A percentile compares a stretch with the other conserved stretches of the same genome.
These are phyloP conservation scores for Drosophila fungiperda DNA, from an alignment of 2,888 invertebrate genomes.

Conservation along the genomic window DNA sequence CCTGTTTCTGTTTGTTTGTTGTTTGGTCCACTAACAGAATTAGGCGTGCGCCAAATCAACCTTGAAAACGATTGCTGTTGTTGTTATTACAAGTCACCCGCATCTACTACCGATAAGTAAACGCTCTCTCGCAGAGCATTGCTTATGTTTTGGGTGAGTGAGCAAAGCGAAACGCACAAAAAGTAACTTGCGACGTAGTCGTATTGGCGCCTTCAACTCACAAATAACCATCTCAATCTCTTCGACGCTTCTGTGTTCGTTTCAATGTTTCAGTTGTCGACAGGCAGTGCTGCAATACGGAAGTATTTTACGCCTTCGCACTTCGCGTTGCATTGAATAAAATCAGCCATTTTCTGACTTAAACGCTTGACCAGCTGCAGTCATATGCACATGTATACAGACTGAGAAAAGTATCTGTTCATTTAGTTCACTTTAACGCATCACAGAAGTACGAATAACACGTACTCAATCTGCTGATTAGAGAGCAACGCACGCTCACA, in stretches of 20 bases:
- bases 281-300: conserved; percentile 53
- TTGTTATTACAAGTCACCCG: conserved; percentile 48
- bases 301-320: conserved; percentile 35
- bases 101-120: conserved; percentile 40
- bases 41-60: conserved; percentile 37
- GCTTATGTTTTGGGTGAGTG: conserved; percentile 62
- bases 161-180: conserved; percentile 18
- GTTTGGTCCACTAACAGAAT: conserved; percentile 15
- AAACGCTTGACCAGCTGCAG: conserved; percentile 20
- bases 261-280: conserved; percentile 62
- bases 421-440: background rate
- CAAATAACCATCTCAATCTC: conserved; percentile 22
- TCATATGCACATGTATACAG: conserved; percentile 47
- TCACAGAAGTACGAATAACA: background rate
- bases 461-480: conserved; percentile 3
- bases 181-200: conserved; percentile 48
- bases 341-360: conserved; percentile 35
- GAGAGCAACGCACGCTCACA: conserved; percentile 32
- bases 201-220: conserved; percentile 42
- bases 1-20: conserved; percentile 37
- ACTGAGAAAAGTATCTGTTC: conserved; percentile 3
- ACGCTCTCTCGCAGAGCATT: conserved; percentile 26
- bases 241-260: conserved; percentile 26
- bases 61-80: conserved; percentile 51
- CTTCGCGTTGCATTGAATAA: conserved; percentile 1